phyloP scores from a whole-genome alignment of 2,888 invertebrate species.

The Oxystoma pomonae region DNA sequence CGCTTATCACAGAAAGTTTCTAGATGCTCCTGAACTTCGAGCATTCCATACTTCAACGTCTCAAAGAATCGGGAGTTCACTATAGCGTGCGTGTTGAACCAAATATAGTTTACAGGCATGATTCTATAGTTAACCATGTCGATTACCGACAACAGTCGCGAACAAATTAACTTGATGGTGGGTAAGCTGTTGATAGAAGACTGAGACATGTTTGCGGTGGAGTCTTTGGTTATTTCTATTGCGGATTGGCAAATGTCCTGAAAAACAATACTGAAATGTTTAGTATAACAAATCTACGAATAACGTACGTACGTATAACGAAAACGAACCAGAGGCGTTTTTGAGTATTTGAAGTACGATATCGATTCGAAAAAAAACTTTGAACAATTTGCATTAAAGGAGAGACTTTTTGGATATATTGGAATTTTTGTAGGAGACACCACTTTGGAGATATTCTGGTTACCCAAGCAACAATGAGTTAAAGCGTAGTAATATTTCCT shows the following conservation, averaged over 20 bases:
- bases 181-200: slow-evolving; percentile 46
- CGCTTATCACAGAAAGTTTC: slow-evolving; percentile 92
- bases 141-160: slow-evolving; percentile 55
- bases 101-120: slow-evolving; percentile 84
- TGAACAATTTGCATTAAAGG: too few relatives aligned
- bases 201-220: slow-evolving; percentile 61
- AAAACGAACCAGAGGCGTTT: too few relatives aligned
- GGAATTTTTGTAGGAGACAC: too few relatives aligned
- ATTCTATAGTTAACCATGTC: slow-evolving; percentile 58
- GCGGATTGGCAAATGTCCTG: slow-evolving; percentile 80
- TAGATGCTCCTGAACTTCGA: slow-evolving; percentile 92
- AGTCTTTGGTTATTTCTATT: slow-evolving; percentile 68
- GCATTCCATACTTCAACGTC: slow-evolving; percentile 78
- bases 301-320: too few relatives aligned
- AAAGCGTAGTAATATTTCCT: too few relatives aligned
- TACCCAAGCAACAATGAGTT: too few relatives aligned
- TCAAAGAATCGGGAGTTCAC: slow-evolving; percentile 73
- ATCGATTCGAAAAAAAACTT: too few relatives aligned
- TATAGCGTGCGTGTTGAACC: slow-evolving; percentile 72
- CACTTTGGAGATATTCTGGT: too few relatives aligned
- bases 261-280: too few relatives aligned
- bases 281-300: too few relatives aligned
- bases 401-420: too few relatives aligned
- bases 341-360: too few relatives aligned
- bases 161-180: slow-evolving; percentile 50